phyloP scores from a whole-genome alignment of 1,140 invertebrate species.

The Aphelenchoides avenae region DNA sequence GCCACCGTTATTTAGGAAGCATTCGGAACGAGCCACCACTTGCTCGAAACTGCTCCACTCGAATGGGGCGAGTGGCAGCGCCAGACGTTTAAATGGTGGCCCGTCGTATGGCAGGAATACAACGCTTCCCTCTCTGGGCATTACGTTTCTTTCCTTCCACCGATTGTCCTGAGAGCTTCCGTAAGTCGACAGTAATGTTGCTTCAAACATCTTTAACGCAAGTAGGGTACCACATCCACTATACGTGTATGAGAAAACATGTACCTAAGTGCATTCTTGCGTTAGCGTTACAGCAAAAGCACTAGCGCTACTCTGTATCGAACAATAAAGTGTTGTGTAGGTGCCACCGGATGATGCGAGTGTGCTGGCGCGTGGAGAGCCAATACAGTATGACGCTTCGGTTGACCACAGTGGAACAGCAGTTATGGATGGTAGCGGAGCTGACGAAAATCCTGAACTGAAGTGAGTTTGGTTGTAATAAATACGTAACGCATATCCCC shows the following conservation, averaged over 20 bases:
- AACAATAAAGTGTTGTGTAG: slow-evolving; percentile 8
- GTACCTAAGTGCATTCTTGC: no score
- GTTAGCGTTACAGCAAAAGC: no score
- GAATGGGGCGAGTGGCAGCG: slow-evolving; percentile 44
- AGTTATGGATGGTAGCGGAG: not conserved
- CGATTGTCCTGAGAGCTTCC: slow-evolving; percentile 38
- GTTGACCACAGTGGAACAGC: slow-evolving; percentile 1
- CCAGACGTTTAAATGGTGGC: slow-evolving; percentile 52
- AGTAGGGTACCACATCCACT: no score
- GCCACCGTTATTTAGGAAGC: not conserved
- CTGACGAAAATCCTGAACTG: not conserved
- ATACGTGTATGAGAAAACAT: no score
- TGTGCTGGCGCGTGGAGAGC: slow-evolving; percentile 4
- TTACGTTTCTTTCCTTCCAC: slow-evolving; percentile 52
- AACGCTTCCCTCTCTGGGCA: slow-evolving; percentile 48
- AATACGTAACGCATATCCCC: slow-evolving; percentile 7
- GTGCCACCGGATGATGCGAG: slow-evolving; percentile 22
- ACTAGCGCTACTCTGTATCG: not conserved
- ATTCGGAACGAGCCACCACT: slow-evolving; percentile 34
- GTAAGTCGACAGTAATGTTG: slow-evolving; percentile 30
- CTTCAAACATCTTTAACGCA: no score
- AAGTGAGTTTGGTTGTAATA: not conserved
- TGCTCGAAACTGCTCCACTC: slow-evolving; percentile 44
- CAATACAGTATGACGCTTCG: not conserved
- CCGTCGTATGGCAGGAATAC: slow-evolving; percentile 42